These are phyloP conservation scores for Erebia ligea DNA, from an alignment of 2,888 invertebrate genomes.

Conservation along the genomic window DNA sequence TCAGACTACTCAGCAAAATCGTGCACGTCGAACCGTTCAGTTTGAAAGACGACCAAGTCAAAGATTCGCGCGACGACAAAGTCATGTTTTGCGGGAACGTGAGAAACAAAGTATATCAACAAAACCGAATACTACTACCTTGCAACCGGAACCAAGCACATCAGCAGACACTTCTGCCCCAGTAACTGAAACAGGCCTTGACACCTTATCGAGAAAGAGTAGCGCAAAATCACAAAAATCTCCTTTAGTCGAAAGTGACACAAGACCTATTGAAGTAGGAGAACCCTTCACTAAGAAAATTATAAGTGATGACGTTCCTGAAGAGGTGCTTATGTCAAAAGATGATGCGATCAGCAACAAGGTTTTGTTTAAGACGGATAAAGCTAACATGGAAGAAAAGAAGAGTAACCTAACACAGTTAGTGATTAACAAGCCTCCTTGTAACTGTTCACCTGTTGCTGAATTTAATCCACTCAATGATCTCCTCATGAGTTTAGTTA, in stretches of 20 bases:
- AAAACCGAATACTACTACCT: slow-evolving; percentile 57
- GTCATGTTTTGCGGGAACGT: slow-evolving; percentile 92
- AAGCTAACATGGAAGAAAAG: slow-evolving; percentile 66
- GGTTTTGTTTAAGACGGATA: slow-evolving; percentile 74
- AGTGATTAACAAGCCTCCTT: slow-evolving; percentile 71
- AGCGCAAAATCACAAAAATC: slow-evolving; percentile 84
- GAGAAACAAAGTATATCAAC: slow-evolving; percentile 82
- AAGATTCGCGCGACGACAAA: slow-evolving; percentile 96
- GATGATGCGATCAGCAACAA: slow-evolving; percentile 79
- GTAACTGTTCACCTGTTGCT: slow-evolving; percentile 74
- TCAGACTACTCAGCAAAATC: slow-evolving; percentile 95
- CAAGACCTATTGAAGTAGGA: slow-evolving; percentile 58
- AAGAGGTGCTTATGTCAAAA: slow-evolving; percentile 70
- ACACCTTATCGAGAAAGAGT: slow-evolving; percentile 77
- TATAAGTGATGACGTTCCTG: slow-evolving; percentile 66
- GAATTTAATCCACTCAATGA: slow-evolving; percentile 78
- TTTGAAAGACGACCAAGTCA: slow-evolving; percentile 99
- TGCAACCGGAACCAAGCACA: slow-evolving; percentile 62
- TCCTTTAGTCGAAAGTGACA: slow-evolving; percentile 64
- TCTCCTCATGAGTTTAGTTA: slow-evolving; percentile 77
- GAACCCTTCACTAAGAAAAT: slow-evolving; percentile 70
- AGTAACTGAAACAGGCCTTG: slow-evolving; percentile 51
- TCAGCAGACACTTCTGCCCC: slow-evolving; percentile 55
- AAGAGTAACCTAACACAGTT: slow-evolving; percentile 72
- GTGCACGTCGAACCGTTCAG: slow-evolving; percentile 95